Evolutionary conservation across 1,140 invertebrate genomes (phyloP), one percentile per base, ranked within the genome.

Genomic region (Chionoecetes opilio): DNA sequence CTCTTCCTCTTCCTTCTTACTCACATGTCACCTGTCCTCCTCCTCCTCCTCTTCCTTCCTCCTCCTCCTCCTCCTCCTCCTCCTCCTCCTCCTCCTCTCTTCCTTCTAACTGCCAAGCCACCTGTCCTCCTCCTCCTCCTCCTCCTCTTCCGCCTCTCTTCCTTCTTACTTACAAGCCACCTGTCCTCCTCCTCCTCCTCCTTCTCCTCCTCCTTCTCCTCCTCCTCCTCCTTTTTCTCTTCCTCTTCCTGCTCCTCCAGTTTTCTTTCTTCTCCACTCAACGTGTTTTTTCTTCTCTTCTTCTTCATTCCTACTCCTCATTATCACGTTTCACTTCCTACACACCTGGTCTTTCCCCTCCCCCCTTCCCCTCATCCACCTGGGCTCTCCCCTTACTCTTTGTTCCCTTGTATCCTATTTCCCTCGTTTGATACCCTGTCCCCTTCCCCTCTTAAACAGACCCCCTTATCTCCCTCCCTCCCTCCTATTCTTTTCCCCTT

Each of bases 121-220:
- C 14, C 41, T 46, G 5, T 46, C 14, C 41, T 8, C 41, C 14
- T 46, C 41, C 41, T 46, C 41, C 14, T 46, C 14, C 41, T 46
- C 41, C 14, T 46, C n/a, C n/a, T n/a, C n/a, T n/a, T n/a, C n/a
- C n/a, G n/a, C n/a, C n/a, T 75, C 63, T 75, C n/a, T n/a, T 75
- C 8, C 63, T 26, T 75, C 63, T 75, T 75, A 75, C 21, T n/a
- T 75, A 75, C 63, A 9, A 53, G 21, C 11, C 63, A 75, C 63
- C 63, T 75, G 63, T 75, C 63, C 63, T 75, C 63, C 63, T 75
- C 63, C 63, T 75, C 63, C 63, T 75, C 63, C 63, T 75, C 63
- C 63, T 75, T 21, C 63, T n/a, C 63, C n/a, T 75, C 63, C 63
- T 75, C 63, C n/a, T 75, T 21, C 63, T 75, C 63, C n/a, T 75